These are phyloP conservation scores for Elgaria multicarinata DNA, from an alignment of 2,113 vertebrate genomes.

Conservation along the genomic window DNA sequence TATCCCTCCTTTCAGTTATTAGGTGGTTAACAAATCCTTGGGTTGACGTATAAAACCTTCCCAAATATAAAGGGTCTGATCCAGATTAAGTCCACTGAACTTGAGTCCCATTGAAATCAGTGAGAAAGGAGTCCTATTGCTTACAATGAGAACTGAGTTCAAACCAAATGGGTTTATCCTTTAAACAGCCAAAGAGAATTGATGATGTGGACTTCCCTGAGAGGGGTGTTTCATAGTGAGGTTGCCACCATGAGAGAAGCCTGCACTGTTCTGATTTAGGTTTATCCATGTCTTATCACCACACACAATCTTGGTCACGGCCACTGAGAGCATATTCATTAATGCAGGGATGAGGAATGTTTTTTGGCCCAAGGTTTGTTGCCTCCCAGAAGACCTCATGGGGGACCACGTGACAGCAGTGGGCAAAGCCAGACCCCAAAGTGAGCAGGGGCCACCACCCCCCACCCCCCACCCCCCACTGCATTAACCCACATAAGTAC, in stretches of 20 bases:
- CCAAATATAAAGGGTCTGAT: not conserved
- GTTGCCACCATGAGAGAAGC: not conserved
- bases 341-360: too few relatives aligned
- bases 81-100: not conserved
- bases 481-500: too few relatives aligned
- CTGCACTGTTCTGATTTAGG: not conserved
- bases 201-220: too few relatives aligned
- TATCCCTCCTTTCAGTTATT: not conserved
- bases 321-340: not conserved
- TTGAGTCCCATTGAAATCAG: too few relatives aligned
- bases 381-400: too few relatives aligned
- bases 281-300: not conserved
- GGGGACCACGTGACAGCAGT: too few relatives aligned
- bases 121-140: not conserved
- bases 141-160: not conserved
- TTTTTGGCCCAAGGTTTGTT: too few relatives aligned
- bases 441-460: too few relatives aligned
- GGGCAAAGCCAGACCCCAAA: too few relatives aligned
- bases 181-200: not conserved
- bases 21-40: too few relatives aligned
- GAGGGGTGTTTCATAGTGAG: not conserved
- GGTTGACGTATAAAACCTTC: too few relatives aligned
- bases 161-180: not conserved
- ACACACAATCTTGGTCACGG: not conserved
- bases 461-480: too few relatives aligned